Percentiles rank a stretch among this genome's conserved stretches.
These are phyloP conservation scores for Dryobota labecula DNA, from an alignment of 2,888 invertebrate species.

Conservation along the genomic window DNA sequence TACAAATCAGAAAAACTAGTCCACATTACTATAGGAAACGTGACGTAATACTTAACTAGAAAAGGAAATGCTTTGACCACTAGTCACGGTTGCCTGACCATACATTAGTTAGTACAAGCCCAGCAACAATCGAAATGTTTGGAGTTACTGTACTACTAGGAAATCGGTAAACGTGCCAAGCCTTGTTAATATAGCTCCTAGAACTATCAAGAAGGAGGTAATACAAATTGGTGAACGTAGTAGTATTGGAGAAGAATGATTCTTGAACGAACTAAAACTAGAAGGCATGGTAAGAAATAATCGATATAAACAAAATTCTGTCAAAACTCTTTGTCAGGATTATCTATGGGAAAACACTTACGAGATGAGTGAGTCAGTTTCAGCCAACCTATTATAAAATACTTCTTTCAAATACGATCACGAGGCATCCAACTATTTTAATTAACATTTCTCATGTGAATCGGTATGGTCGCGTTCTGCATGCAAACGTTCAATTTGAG, in stretches of 20 bases:
- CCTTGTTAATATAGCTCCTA: conserved; percentile 1
- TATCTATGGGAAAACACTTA: neutral
- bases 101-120: conserved; percentile 40
- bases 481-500: conserved; percentile 58
- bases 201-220: neutral
- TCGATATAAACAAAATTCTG: neutral
- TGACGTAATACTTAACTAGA: conserved; percentile 53
- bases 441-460: conserved; percentile 55
- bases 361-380: neutral
- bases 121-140: conserved; percentile 42
- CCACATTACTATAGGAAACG: conserved; percentile 46
- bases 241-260: neutral
- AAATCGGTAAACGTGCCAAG: conserved; percentile 10
- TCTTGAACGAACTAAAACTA: neutral
- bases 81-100: conserved; percentile 51
- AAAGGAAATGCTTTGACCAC: conserved; percentile 60
- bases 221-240: neutral
- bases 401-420: conserved; percentile 23
- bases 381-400: conserved; percentile 16
- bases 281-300: too few relatives aligned
- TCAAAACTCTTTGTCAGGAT: too few relatives aligned
- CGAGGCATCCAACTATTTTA: conserved; percentile 43
- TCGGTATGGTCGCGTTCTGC: conserved; percentile 48
- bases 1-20: conserved; percentile 38
- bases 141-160: conserved; percentile 16